These are phyloP conservation scores for Microplitis mediator DNA, from an alignment of 1,140 invertebrate species.

Conservation along the genomic window DNA sequence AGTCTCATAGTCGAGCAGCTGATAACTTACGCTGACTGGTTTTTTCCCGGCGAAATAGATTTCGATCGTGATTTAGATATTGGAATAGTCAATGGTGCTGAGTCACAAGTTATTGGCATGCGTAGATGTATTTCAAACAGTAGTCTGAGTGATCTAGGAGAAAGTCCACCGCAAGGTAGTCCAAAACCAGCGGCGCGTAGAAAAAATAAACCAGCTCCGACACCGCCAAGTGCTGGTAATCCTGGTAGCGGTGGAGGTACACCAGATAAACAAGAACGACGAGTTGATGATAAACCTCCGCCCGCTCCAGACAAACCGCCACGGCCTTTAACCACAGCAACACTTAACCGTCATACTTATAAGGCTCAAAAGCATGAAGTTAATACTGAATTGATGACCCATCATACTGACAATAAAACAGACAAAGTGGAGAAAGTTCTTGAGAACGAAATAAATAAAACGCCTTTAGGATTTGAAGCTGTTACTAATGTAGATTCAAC, in stretches of 20 bases:
- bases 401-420: slow-evolving; percentile 23
- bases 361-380: slow-evolving; percentile 52
- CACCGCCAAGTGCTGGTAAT: slow-evolving; percentile 61
- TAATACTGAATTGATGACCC: slow-evolving; percentile 43
- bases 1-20: slow-evolving; percentile 83
- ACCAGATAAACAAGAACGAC: slow-evolving; percentile 54
- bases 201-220: slow-evolving; percentile 75
- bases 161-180: slow-evolving; percentile 72
- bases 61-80: slow-evolving; percentile 58
- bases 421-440: slow-evolving; percentile 32
- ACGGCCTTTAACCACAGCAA: slow-evolving; percentile 55
- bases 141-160: slow-evolving; percentile 69
- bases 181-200: slow-evolving; percentile 74
- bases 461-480: slow-evolving; percentile 28
- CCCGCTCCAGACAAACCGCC: slow-evolving; percentile 67
- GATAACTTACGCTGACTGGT: slow-evolving; percentile 84
- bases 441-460: slow-evolving; percentile 32
- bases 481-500: slow-evolving; percentile 20
- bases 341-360: slow-evolving; percentile 50
- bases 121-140: slow-evolving; percentile 72
- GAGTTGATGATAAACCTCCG: slow-evolving; percentile 53
- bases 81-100: slow-evolving; percentile 51
- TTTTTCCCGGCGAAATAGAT: slow-evolving; percentile 82
- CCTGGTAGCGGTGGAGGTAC: slow-evolving; percentile 24
- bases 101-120: slow-evolving; percentile 53